These are phyloP conservation scores for Struthidea cinerea DNA, from an alignment of 2,113 vertebrate genomes.

Conservation along the genomic window DNA sequence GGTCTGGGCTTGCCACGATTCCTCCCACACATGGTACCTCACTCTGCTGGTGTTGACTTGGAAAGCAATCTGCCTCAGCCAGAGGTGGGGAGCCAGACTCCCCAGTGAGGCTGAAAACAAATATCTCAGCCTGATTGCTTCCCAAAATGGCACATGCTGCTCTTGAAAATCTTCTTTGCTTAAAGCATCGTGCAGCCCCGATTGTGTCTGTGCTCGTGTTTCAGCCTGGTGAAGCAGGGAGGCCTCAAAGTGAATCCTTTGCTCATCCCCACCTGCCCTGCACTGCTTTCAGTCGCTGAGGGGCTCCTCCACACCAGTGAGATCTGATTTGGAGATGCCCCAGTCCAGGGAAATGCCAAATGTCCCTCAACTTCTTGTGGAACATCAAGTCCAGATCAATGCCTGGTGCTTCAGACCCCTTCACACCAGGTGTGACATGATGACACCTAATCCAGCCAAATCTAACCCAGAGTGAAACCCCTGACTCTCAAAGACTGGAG, in stretches of 20 bases:
- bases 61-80: neutral
- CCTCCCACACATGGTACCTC: constrained; percentile 7
- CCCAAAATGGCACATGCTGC: neutral
- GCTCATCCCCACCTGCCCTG: neutral
- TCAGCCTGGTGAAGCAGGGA: neutral
- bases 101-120: neutral
- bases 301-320: neutral
- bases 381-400: neutral
- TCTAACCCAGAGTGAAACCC: neutral
- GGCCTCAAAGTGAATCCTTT: neutral
- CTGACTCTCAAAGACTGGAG: neutral
- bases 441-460: neutral
- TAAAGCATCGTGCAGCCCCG: rapidly evolving
- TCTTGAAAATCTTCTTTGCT: neutral
- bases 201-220: neutral
- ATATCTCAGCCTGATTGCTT: neutral
- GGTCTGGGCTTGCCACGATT: constrained; percentile 14
- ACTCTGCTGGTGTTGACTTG: neutral
- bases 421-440: neutral
- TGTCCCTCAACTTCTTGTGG: neutral
- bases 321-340: neutral
- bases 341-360: neutral
- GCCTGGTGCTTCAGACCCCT: neutral
- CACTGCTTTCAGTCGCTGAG: neutral
- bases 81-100: neutral